Conservation (phyloP, 2,797 vertebrate species). For the Anableps anableps region DNA sequence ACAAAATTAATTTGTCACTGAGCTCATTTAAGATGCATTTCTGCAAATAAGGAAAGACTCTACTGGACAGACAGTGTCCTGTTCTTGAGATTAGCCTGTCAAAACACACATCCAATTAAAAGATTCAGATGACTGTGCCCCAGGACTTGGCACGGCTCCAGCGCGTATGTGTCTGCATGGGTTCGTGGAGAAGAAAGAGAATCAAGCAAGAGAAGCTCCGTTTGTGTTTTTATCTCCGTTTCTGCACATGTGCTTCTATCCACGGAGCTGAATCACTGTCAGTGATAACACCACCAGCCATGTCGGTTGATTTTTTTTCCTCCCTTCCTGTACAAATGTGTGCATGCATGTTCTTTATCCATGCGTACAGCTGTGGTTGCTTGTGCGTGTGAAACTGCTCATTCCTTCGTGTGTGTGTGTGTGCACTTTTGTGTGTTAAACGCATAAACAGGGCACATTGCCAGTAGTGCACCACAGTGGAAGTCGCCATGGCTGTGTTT, state of each 20-base stretch:
- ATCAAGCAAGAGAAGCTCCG: slow-evolving; percentile 24
- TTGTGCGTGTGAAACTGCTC: slow-evolving; percentile 14
- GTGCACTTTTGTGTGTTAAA: slow-evolving; percentile 37
- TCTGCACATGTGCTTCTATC: slow-evolving; percentile 57
- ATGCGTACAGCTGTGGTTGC: slow-evolving; percentile 15
- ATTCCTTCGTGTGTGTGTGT: slow-evolving; percentile 8
- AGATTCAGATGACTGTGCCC: slow-evolving; percentile 60
- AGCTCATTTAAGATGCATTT: slow-evolving; percentile 56
- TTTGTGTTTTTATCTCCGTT: slow-evolving; percentile 66
- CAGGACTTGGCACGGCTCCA: slow-evolving; percentile 48
- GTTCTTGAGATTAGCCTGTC: slow-evolving; percentile 66
- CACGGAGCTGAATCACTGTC: slow-evolving; percentile 54
- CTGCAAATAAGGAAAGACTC: slow-evolving; percentile 39
- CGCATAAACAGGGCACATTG: slow-evolving; percentile 64
- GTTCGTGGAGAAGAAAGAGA: slow-evolving; percentile 14
- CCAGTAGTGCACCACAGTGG: slow-evolving; percentile 68
- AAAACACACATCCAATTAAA: slow-evolving; percentile 76
- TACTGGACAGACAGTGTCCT: slow-evolving; percentile 57
- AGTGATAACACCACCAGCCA: slow-evolving; percentile 52
- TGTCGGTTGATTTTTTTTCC: slow-evolving; percentile 52
- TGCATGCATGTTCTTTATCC: slow-evolving; percentile 12
- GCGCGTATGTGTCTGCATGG: slow-evolving; percentile 15
- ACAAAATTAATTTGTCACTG: slow-evolving; percentile 33
- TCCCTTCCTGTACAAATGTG: slow-evolving; percentile 13
- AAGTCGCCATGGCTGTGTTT: slow-evolving; percentile 68